Conservation (phyloP, 2,888 invertebrate species). For the Strigamia crassipes region DNA sequence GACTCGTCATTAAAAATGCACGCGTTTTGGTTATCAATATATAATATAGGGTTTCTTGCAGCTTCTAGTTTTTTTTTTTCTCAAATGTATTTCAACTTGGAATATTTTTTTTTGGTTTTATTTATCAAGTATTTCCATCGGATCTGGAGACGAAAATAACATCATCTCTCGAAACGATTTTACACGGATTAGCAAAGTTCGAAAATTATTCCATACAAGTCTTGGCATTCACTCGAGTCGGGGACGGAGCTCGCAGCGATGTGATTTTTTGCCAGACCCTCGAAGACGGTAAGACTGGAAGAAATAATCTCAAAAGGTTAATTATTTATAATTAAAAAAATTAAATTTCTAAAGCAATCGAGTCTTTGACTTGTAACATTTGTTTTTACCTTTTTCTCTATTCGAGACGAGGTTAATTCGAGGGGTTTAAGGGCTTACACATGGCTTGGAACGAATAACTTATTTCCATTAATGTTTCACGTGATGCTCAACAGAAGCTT, state of each 20-base stretch:
- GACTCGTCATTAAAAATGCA: neutral
- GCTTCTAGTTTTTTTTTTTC: too few relatives aligned
- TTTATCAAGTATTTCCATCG: too few relatives aligned
- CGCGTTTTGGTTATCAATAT: neutral
- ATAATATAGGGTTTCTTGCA: neutral
- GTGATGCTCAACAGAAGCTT: neutral
- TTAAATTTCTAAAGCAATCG: too few relatives aligned
- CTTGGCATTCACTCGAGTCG: conserved; percentile 58
- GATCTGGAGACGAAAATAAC: conserved; percentile 47
- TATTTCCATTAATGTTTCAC: neutral
- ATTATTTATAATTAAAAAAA: too few relatives aligned
- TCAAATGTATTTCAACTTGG: too few relatives aligned
- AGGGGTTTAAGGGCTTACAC: neutral
- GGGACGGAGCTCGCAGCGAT: conserved; percentile 58
- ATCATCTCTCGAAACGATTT: conserved; percentile 45
- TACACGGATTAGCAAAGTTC: conserved; percentile 56
- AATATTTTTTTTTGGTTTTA: too few relatives aligned
- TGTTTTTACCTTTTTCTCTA: too few relatives aligned
- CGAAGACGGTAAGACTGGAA: conserved; percentile 56
- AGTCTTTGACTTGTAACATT: too few relatives aligned
- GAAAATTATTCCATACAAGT: conserved; percentile 61
- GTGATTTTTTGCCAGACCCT: conserved; percentile 57
- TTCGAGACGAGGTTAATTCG: neutral
- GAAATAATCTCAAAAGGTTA: too few relatives aligned
- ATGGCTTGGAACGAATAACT: neutral